phyloP scores from a whole-genome alignment of 2,888 invertebrate genomes.

The Phaedon cochleariae region DNA sequence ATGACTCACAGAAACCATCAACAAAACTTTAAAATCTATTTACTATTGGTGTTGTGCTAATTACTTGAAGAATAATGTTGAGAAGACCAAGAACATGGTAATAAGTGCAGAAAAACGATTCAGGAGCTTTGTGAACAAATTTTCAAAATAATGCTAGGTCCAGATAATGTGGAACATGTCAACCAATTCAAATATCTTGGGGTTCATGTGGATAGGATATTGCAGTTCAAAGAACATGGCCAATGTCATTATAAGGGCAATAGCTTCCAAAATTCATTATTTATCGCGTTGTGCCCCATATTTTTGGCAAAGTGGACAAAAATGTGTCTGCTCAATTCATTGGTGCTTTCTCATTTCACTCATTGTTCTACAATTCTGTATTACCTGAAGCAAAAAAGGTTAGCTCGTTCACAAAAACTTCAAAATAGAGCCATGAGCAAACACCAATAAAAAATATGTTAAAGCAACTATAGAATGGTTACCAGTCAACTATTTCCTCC shows the following conservation, averaged over 20 bases:
- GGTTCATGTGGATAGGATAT: neutral
- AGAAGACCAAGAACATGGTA: too few species aligned
- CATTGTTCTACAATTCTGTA: conserved; percentile 2
- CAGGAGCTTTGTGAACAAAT: neutral
- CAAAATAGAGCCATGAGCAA: conserved; percentile 2
- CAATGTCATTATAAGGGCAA: neutral
- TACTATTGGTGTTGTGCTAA: too few species aligned
- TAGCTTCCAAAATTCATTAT: neutral
- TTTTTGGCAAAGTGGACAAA: too few species aligned
- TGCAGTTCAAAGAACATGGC: conserved; percentile 7
- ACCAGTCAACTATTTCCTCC: neutral
- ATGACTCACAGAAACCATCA: too few species aligned
- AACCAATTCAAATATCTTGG: neutral
- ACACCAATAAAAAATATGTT: conserved; percentile 3
- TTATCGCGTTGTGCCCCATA: conserved; percentile 1
- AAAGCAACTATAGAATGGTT: neutral
- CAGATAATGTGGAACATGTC: neutral
- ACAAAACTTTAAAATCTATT: too few species aligned
- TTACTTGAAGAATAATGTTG: too few species aligned
- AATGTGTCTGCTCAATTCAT: too few species aligned
- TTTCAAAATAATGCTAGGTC: neutral
- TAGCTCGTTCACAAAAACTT: conserved; percentile 1
- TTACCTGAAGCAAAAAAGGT: neutral
- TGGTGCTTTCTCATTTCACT: too few species aligned
- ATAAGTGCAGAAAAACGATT: neutral